Conservation (phyloP, 2,797 vertebrate species). For the Harpagifer antarcticus region DNA sequence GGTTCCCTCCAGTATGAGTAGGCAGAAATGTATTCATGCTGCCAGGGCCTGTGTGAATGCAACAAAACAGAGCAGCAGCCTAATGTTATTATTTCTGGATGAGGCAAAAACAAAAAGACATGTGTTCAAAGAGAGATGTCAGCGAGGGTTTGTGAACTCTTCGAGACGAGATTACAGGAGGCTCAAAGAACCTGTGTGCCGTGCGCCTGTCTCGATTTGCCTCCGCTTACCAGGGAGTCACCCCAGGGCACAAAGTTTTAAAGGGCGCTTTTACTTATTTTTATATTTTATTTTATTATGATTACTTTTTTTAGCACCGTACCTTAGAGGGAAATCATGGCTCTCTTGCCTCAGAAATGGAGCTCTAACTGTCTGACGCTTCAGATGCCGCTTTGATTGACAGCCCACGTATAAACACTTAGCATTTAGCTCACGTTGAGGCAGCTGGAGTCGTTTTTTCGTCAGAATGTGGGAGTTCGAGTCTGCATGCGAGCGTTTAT, state of each 20-base stretch:
- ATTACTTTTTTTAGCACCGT: conserved; percentile 49
- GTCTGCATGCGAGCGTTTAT: background rate
- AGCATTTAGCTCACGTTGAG: conserved; percentile 3
- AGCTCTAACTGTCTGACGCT: conserved; percentile 31
- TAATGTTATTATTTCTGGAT: conserved; percentile 66
- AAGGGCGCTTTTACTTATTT: conserved; percentile 33
- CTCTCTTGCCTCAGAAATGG: conserved; percentile 34
- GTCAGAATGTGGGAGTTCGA: conserved; percentile 7
- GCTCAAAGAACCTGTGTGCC: conserved; percentile 45
- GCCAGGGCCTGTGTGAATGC: conserved; percentile 34
- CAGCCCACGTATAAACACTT: background rate
- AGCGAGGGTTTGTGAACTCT: conserved; percentile 60
- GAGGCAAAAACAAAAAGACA: conserved; percentile 50
- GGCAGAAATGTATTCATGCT: conserved; percentile 72
- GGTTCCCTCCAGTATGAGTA: conserved; percentile 51
- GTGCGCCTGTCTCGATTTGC: conserved; percentile 16
- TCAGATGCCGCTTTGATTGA: conserved; percentile 52
- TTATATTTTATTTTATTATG: conserved; percentile 37
- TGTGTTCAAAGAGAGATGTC: conserved; percentile 64
- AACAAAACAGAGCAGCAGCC: conserved; percentile 54
- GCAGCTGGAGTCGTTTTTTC: background rate
- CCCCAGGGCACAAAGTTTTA: conserved; percentile 50
- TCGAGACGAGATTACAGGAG: conserved; percentile 48
- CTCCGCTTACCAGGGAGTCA: conserved; percentile 34
- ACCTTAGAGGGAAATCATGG: conserved; percentile 46